Percentiles rank a stretch among this genome's conserved stretches.
Evolutionary conservation across 1,140 invertebrate genomes (phyloP).

Genomic region (Sarcophaga bullata): DNA sequence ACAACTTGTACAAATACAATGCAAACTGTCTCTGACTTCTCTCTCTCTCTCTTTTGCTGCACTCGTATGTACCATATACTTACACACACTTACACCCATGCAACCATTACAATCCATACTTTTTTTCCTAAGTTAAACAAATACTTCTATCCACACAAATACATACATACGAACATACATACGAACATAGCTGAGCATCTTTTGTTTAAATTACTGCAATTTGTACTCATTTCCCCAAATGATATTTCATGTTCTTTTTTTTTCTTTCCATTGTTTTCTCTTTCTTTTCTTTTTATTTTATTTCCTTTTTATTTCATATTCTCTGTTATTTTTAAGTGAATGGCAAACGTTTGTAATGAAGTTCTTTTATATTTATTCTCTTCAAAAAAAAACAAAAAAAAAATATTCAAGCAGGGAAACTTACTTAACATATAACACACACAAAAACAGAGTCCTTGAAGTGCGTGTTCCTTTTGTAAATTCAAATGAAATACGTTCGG

Average conservation of each 20-base stretch:
- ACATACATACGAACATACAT: neutral
- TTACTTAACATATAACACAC: too few relatives aligned
- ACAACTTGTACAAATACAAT: too few relatives aligned
- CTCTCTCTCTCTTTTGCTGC: too few relatives aligned
- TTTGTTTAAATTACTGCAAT: constrained; percentile 36
- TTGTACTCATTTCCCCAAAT: constrained; percentile 38
- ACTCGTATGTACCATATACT: neutral
- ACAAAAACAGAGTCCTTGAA: too few relatives aligned
- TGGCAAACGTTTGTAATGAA: constrained; percentile 34
- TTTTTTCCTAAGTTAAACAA: neutral
- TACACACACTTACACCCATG: neutral
- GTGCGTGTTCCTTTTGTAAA: too few relatives aligned
- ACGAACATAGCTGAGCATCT: constrained; percentile 8
- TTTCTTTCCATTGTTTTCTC: neutral
- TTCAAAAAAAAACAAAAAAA: neutral
- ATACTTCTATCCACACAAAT: neutral
- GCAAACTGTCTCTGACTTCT: too few relatives aligned
- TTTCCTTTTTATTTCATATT: neutral
- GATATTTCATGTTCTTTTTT: constrained; percentile 25
- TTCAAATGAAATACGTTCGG: too few relatives aligned
- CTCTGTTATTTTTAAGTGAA: neutral
- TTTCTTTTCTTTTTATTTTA: neutral
- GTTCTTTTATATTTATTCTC: constrained; percentile 38
- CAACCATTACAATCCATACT: neutral
- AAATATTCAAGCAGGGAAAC: neutral